Evolutionary conservation across 1,140 invertebrate genomes (phyloP), one percentile per base, ranked within the genome.

Genomic region (Lasioglossum baleicum): DNA sequence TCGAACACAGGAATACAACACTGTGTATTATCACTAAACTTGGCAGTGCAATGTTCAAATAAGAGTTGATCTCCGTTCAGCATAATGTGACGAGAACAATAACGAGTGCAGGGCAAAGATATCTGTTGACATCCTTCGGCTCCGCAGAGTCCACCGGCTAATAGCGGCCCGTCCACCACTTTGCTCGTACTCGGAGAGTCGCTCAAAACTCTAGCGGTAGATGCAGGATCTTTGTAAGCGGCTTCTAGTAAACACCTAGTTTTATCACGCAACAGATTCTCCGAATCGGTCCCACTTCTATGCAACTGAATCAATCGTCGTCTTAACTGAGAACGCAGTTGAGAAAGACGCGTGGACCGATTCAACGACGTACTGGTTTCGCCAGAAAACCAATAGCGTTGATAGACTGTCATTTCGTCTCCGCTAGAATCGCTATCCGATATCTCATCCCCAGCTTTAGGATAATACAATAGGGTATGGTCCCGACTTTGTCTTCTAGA

Each of bases 1-100:
- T 98, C 97, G 88, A 98, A 96, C 31, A 98, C 96, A 71, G 98
- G 97, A 76, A 96, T 94, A 83, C 96, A 96, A 92, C 98, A 99
- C 90, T 97, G 96, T 35, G 96, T 96, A 82, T 98, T 97, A 91
- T 98, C 97, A 58, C 95, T 95, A 90, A 97, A 97, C 93, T 96
- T 97, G 69, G 97, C 97, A 74, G 97, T 97, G 92, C 98, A 99
- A 87, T 97, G 96, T 81, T 96, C 96, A 92, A 98, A 98, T 64
- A 98, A 93, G 82, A 97, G 94, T 92, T 99, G 98, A 84, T 98
- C 97, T 44, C 95, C 94, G 90, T 98, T 98, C 82, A 96, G 94
- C 93, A 97, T 97, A 77, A 98, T 97, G 92, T 99, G 98, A 74
- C 95, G 93, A 22, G 96, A 93, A 90, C 98, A 98, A 89, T 98